Base-by-base conservation (phyloP, 2,888 invertebrate species). In the Acleris emargana region DNA sequence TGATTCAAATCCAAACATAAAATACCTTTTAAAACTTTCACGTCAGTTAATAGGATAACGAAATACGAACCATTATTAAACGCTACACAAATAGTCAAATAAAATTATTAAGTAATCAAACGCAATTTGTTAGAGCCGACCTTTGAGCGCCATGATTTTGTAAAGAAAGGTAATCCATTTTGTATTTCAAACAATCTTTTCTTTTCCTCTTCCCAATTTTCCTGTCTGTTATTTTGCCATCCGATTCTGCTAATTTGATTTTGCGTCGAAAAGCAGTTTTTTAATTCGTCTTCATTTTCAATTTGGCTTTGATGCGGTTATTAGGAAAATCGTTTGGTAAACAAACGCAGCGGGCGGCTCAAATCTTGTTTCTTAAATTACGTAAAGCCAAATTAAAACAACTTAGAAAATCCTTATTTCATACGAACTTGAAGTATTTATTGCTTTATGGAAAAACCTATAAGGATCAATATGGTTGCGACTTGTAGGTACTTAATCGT, bases 181-280 rank as follows among this genome's bases (percentile, higher is more conserved):
- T 64, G 25, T 50, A 64, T 60, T 54, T 60, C 59, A 64, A 64
- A 60, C 64, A 60, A 64, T 54, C 50, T 64, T 64, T 64, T 64
- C 55, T 54, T 64, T 64, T 64, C 57, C 50, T 47, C 54, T 18
- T 54, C n/a, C 38, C 59, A 59, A 64, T 60, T 64, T 64, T 45
- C 64, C 54, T 64, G 59, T 64, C 43, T 64, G 50, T 54, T 60
- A 60, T 59, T 64, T 59, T 55, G 50, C 59, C 59, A 42, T 50
- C 59, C 32, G 54, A 64, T 60, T 64, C 47, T 55, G 47, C 43
- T 64, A 60, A 64, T 64, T 64, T 64, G 54, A 60, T 59, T 64
- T 64, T 59, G 20, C 42, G 25, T 20, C 50, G 54, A 43, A 60
- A 50, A 64, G 64, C 59, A 50, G 53, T 64, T 55, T 43, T 64